Evolutionary conservation across 2,888 invertebrate genomes (phyloP), one percentile per base, ranked within the genome.

Genomic region (Acronicta leporina): DNA sequence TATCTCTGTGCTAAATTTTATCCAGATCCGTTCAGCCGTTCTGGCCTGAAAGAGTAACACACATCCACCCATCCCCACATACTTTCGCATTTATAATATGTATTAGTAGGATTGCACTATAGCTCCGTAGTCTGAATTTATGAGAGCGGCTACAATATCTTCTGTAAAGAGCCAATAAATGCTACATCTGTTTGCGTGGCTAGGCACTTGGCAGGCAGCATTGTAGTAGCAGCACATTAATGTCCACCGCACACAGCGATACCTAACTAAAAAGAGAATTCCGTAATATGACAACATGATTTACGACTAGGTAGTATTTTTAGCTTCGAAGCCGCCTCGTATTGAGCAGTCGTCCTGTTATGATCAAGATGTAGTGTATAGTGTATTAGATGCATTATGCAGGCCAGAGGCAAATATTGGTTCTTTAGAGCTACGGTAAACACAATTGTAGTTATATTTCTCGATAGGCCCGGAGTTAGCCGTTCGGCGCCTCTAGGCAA

Each of bases 281-380:
- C 20, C 43, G 49, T 27, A 50, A 42, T 25, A 50, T 50, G 35
- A 20, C 20, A 59, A 41, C 30, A 51, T 47, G 43, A 50, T 71
- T 59, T 66, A 41, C 41, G 48, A 45, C 14, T 35, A 16, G n/a
- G n/a, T n/a, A n/a, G 67, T 60, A 51, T 61, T 52, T 52, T 73
- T 45, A 52, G 14, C 20, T 48, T 8, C 1, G 13, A 52, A 8
- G 16, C 47, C 40, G 42, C 43, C 73, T 47, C 52, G 49, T 67
- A 69, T 73, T 52, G 54, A 14, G 40, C 11, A 30, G 25, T 27
- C 27, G 45, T 43, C 10, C 20, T 50, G 38, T 49, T 25, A 16
- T 42, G 61, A 61, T 69, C 45, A 41, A 55, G 44, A 49, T 67
- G n/a, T 52, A 60, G 30, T 52, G 16, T 43, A 40, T 52, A 60